Evolutionary conservation across 1,140 invertebrate species (phyloP).

Genomic region (Drosophila melanica): DNA sequence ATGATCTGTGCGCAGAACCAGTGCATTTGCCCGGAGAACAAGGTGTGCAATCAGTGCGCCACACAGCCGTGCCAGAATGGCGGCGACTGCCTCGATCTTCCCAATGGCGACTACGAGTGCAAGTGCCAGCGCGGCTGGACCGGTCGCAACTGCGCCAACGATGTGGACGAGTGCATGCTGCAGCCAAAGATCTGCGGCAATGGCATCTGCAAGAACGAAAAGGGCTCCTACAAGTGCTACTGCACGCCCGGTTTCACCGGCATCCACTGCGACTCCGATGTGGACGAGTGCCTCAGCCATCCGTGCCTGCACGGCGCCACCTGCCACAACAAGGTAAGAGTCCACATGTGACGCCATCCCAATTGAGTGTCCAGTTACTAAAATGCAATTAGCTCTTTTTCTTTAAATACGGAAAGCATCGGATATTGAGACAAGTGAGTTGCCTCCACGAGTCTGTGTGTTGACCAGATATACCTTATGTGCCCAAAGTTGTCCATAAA

Average conservation of each 20-base stretch:
- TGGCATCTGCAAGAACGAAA: slow-evolving; percentile 92
- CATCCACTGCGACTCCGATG: slow-evolving; percentile 92
- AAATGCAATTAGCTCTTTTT: slow-evolving; percentile 83
- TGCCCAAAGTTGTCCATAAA: background rate
- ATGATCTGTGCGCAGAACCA: slow-evolving; percentile 88
- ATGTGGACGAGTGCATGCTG: slow-evolving; percentile 91
- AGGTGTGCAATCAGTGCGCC: slow-evolving; percentile 84
- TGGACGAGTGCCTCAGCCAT: slow-evolving; percentile 94
- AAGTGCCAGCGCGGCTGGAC: slow-evolving; percentile 91
- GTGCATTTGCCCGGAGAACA: slow-evolving; percentile 85
- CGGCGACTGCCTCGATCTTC: slow-evolving; percentile 86
- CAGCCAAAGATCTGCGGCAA: slow-evolving; percentile 89
- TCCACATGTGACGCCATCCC: background rate
- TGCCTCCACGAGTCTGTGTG: background rate
- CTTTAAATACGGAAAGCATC: slow-evolving; percentile 84
- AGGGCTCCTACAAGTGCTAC: slow-evolving; percentile 92
- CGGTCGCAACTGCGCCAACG: slow-evolving; percentile 89
- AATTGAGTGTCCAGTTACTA: slow-evolving; percentile 56
- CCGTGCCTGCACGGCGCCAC: slow-evolving; percentile 95
- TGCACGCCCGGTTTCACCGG: slow-evolving; percentile 94
- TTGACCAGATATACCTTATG: too few relatives aligned
- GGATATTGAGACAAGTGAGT: slow-evolving; percentile 84
- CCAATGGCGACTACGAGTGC: slow-evolving; percentile 89
- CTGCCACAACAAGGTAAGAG: slow-evolving; percentile 89
- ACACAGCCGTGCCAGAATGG: slow-evolving; percentile 88